Percentiles rank a stretch among this genome's conserved stretches.
Evolutionary conservation across 2,888 invertebrate genomes (phyloP).

Genomic region (Cataglyphis albicans): DNA sequence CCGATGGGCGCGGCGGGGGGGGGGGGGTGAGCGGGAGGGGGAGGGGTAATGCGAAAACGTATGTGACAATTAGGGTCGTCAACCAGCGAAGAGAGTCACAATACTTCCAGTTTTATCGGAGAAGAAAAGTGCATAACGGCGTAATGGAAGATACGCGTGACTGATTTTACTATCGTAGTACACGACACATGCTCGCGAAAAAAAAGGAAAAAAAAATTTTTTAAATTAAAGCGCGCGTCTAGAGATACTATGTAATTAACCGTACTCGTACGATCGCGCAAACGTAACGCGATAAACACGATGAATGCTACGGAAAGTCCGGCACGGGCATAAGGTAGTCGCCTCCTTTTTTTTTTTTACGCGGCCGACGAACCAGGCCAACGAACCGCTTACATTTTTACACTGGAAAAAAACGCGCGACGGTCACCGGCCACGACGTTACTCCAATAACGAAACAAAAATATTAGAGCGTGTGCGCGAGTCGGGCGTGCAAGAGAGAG

Average conservation of each 20-base stretch:
- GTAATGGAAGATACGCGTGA: neutral
- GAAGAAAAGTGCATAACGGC: neutral
- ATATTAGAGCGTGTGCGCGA: neutral
- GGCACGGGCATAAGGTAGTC: neutral
- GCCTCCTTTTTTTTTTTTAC: conserved; percentile 26
- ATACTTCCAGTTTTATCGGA: neutral
- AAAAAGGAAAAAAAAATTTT: neutral
- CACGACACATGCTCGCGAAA: neutral
- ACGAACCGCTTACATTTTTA: conserved; percentile 48
- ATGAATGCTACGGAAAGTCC: conserved; percentile 24
- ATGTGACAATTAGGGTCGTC: conserved; percentile 11
- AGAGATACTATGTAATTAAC: neutral
- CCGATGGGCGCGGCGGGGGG: neutral
- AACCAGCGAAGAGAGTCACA: neutral
- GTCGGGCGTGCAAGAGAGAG: neutral
- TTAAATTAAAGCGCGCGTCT: neutral
- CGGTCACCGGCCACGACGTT: conserved; percentile 23
- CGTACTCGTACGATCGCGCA: conserved; percentile 13
- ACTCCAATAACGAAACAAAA: conserved; percentile 48
- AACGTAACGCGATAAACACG: conserved; percentile 20
- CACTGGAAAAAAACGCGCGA: conserved; percentile 33
- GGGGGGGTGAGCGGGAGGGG: too few species aligned
- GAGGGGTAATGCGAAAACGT: conserved; percentile 5
- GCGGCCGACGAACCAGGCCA: conserved; percentile 26
- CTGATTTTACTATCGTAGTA: neutral